Base-by-base conservation (phyloP, 2,797 vertebrate species). In the Echiichthys vipera region DNA sequence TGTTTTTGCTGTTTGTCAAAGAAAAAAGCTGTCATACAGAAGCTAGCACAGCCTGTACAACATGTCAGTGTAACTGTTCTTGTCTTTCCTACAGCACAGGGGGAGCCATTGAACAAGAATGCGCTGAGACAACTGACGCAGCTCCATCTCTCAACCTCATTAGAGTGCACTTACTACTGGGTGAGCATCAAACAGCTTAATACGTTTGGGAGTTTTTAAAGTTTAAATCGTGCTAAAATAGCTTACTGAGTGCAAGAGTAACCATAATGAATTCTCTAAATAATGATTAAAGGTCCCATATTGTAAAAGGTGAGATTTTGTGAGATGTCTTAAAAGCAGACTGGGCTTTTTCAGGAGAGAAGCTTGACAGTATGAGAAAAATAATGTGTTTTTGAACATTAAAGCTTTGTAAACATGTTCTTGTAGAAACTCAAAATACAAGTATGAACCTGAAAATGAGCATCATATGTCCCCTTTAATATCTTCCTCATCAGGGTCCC, bases 131-230 rank as follows among this genome's bases (percentile, higher is more conserved):
- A 89, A 9, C 78, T 87, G 22, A 87, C 84, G 11, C 84, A 85
- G 80, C 79, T 89, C 39, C 74, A 85, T 42, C 79, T 86, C 32
- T 79, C 80, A 22, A 63, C 67, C 36, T 57, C 71, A 46, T 50
- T 87, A n/a, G 84, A 88, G 67, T 79, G 84, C 61, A 61, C 17
- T 5, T 17, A 64, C 57, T 87, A 85, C 67, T n/a, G 22, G 74
- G 85, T 83, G 13, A 78, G 77, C 11, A 18, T 30, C 24, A 20
- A 7, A 27, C 6, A 1, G 14, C 14, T 9, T 3, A 0, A 49
- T 0, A 9, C 0, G 3, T 40, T 59, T 50, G 5, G 12, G 12
- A 50, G 22, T 15, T n/a, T 18, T 24, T 13, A 0, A 7, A 2
- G 6, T 57, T 29, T 17, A 39, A 15, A n/a, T 14, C 1, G 25